Conservation (phyloP, 1,140 invertebrate species). For the Achroia grisella region DNA sequence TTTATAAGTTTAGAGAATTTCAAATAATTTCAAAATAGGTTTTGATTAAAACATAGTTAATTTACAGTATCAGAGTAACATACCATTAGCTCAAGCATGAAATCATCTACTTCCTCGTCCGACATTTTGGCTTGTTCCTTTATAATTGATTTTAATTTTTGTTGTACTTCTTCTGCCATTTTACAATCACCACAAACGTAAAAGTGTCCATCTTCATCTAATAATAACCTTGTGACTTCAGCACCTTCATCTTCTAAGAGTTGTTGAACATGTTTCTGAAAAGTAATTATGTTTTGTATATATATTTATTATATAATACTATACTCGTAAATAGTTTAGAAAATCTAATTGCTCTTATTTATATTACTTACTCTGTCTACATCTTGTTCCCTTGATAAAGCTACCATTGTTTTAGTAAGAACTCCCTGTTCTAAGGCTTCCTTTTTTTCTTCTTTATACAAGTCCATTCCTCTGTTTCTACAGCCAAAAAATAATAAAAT, state of each 20-base stretch:
- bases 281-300: no score
- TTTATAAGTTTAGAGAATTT: no score
- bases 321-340: no score
- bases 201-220: conserved; percentile 90
- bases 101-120: conserved; percentile 86
- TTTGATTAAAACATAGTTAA: no score
- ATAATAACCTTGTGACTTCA: conserved; percentile 84
- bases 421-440: conserved; percentile 82
- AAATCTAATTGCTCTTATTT: no score
- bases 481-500: conserved; percentile 95
- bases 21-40: no score
- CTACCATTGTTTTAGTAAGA: conserved; percentile 85
- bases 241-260: conserved; percentile 84
- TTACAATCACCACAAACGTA: conserved; percentile 98
- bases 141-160: conserved; percentile 91
- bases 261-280: conserved; percentile 95
- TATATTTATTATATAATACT: no score
- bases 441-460: conserved; percentile 90
- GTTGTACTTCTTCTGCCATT: conserved; percentile 98
- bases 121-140: conserved; percentile 84
- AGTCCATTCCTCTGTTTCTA: conserved; percentile 84
- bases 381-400: conserved; percentile 87
- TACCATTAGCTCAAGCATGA: conserved; percentile 89
- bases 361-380: conserved; percentile 82
- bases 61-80: no score